Percentiles rank a stretch among this genome's conserved stretches.
phyloP scores from a whole-genome alignment of 2,797 vertebrate species.

The Siniperca scherzeri region DNA sequence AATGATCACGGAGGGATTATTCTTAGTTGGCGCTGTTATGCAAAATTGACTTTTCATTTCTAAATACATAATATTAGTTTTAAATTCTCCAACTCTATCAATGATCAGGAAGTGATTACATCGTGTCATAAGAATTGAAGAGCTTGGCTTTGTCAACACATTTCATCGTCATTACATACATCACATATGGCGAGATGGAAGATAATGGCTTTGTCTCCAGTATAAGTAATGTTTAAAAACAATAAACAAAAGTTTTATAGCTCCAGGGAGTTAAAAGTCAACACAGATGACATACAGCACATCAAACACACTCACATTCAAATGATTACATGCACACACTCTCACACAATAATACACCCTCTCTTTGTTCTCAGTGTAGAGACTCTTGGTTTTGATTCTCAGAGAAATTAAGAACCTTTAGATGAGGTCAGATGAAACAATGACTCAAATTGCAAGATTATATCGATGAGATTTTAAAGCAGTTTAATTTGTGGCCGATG shows the following conservation, averaged over 20 bases:
- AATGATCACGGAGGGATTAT: background rate
- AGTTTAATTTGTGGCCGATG: slow-evolving; percentile 16
- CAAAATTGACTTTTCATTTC: background rate
- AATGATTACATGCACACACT: slow-evolving; percentile 8
- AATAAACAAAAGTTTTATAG: background rate
- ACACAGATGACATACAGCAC: slow-evolving; percentile 3
- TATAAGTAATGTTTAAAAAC: slow-evolving; percentile 8
- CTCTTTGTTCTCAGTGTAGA: slow-evolving; percentile 27
- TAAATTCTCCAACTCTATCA: background rate
- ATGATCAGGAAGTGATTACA: background rate
- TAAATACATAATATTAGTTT: background rate
- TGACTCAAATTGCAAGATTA: slow-evolving; percentile 19
- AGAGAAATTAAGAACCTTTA: slow-evolving; percentile 30
- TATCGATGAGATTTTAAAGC: slow-evolving; percentile 3
- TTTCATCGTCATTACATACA: background rate
- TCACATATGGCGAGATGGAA: background rate
- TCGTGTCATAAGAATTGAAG: background rate
- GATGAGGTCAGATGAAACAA: slow-evolving; percentile 50
- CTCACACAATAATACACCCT: slow-evolving; percentile 5
- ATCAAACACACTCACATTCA: slow-evolving; percentile 10
- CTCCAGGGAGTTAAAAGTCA: slow-evolving; percentile 21
- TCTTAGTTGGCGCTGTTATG: background rate
- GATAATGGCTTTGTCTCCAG: background rate
- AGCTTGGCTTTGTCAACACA: background rate
- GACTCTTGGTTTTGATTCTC: slow-evolving; percentile 32